Percentiles rank a stretch among this genome's conserved stretches.
Conservation (phyloP, 1,140 invertebrate species). For the Aricia agestis region DNA sequence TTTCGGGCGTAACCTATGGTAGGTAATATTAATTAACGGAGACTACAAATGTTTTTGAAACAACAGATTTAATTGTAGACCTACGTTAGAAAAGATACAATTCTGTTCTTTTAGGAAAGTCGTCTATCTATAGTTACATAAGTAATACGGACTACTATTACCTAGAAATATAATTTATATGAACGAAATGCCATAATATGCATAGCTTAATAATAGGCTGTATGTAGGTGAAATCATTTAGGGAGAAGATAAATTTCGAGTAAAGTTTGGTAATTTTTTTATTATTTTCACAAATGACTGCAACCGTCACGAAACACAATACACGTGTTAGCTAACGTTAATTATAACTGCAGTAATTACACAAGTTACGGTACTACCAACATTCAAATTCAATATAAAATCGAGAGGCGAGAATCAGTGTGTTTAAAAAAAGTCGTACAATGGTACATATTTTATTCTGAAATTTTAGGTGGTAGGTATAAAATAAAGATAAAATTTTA, state of each 20-base stretch:
- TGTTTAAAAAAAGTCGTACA: not conserved
- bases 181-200: no score
- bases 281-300: constrained; percentile 71
- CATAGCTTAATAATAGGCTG: no score
- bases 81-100: no score
- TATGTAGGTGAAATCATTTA: not conserved
- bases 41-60: no score
- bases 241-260: constrained; percentile 32
- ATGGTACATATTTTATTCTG: not conserved
- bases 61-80: no score
- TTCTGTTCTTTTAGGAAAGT: no score
- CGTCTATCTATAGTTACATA: no score
- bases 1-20: no score
- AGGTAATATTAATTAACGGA: no score
- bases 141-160: no score
- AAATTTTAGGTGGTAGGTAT: not conserved
- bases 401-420: not conserved
- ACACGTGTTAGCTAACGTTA: constrained; percentile 70
- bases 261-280: constrained; percentile 69
- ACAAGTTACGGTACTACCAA: constrained; percentile 19
- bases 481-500: not conserved
- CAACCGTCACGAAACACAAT: constrained; percentile 73
- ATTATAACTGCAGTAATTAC: constrained; percentile 67
- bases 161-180: no score
- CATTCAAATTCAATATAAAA: not conserved